These are phyloP conservation scores for Crax fasciolata DNA, from an alignment of 2,797 vertebrate species.

Conservation along the genomic window DNA sequence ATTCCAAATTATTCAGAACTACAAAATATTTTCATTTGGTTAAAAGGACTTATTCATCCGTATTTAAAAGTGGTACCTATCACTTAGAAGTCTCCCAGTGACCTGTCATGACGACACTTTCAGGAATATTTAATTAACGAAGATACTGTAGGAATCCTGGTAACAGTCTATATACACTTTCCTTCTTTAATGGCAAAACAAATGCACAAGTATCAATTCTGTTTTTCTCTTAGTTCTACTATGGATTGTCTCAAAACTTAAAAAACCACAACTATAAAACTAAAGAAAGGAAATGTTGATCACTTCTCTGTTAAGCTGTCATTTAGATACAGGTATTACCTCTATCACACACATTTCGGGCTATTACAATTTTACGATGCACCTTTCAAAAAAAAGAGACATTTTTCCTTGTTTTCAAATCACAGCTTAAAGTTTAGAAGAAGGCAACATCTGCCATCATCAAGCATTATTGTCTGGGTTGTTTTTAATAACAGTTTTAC, in stretches of 20 bases:
- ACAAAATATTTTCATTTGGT: background rate
- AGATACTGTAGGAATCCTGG: background rate
- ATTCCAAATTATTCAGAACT: background rate
- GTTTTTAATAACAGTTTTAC: background rate
- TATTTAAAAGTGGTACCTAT: background rate
- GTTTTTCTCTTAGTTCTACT: background rate
- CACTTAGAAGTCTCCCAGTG: background rate
- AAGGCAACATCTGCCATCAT: background rate
- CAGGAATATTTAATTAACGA: background rate
- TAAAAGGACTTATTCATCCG: background rate
- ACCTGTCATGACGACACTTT: background rate
- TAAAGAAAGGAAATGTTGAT: background rate
- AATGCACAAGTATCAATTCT: background rate
- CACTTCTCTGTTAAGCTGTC: background rate
- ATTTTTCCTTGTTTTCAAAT: background rate
- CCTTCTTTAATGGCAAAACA: background rate
- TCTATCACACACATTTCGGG: background rate
- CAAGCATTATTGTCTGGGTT: background rate
- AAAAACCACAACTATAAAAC: background rate
- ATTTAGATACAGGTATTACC: background rate
- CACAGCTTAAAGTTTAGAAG: too few relatives aligned
- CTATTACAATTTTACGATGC: background rate
- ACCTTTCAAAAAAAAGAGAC: background rate
- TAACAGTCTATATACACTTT: background rate
- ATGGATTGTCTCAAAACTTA: background rate